A percentile compares a stretch with the other conserved stretches of the same genome.
Evolutionary conservation across 2,113 vertebrate genomes (phyloP).

Genomic region (Excalfactoria chinensis): DNA sequence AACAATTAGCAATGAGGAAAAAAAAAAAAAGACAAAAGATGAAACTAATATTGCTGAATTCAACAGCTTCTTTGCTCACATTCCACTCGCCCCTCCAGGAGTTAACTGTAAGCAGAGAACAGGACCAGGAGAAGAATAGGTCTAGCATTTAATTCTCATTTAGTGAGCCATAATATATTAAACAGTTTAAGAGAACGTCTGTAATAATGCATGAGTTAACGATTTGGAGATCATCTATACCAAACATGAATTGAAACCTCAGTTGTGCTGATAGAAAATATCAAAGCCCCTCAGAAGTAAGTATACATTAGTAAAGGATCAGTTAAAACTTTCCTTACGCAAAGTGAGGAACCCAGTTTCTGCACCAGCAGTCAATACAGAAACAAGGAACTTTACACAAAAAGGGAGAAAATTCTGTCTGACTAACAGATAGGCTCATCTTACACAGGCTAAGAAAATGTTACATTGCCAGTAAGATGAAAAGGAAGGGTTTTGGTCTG

Average conservation of each 20-base stretch:
- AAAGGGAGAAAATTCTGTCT: neutral
- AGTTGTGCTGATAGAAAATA: neutral
- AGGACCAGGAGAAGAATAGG: neutral
- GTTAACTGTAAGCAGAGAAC: constrained; percentile 10
- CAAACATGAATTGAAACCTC: neutral
- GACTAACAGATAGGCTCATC: neutral
- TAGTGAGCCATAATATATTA: constrained; percentile 40
- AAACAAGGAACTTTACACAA: neutral
- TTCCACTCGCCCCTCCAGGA: neutral
- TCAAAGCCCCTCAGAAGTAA: neutral
- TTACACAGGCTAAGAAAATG: neutral
- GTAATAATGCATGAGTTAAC: constrained; percentile 25
- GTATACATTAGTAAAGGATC: neutral
- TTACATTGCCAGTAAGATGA: neutral
- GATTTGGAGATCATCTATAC: neutral
- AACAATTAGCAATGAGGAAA: neutral
- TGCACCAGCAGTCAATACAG: neutral
- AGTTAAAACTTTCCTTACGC: neutral
- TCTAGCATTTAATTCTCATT: constrained; percentile 34
- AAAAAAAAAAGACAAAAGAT: neutral
- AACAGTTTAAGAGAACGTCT: constrained; percentile 22
- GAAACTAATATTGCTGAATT: neutral
- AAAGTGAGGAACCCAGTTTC: neutral
- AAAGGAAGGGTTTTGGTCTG: neutral
- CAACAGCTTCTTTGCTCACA: neutral